Conservation (phyloP, 2,888 invertebrate genomes). For the Lagria hirta region DNA sequence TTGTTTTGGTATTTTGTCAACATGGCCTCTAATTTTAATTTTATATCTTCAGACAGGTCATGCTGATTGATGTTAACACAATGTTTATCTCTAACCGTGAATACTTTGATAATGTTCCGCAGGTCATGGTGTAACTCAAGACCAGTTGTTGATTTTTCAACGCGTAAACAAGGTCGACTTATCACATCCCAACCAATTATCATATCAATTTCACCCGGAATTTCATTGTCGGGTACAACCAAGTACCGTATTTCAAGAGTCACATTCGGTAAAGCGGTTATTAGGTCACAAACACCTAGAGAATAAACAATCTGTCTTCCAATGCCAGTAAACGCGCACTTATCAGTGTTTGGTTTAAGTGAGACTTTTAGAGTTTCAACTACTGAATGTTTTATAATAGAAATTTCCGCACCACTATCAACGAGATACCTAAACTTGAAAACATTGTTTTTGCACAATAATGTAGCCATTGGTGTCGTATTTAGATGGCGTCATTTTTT, state of each 20-base stretch:
- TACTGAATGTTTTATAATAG: slow-evolving; percentile 25
- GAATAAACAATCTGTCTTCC: slow-evolving; percentile 24
- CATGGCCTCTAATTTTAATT: slow-evolving; percentile 10
- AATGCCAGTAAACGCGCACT: slow-evolving; percentile 22
- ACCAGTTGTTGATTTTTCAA: slow-evolving; percentile 8
- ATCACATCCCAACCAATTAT: slow-evolving; percentile 32
- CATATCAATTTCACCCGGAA: slow-evolving; percentile 21
- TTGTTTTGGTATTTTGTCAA: slow-evolving; percentile 15
- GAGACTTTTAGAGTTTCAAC: slow-evolving; percentile 15
- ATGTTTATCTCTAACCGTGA: background rate
- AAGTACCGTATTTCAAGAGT: slow-evolving; percentile 27
- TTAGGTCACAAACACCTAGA: slow-evolving; percentile 25
- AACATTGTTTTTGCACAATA: slow-evolving; percentile 22
- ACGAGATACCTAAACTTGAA: slow-evolving; percentile 26
- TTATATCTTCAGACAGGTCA: slow-evolving; percentile 7
- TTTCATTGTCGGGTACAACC: slow-evolving; percentile 22
- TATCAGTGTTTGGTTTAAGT: slow-evolving; percentile 13
- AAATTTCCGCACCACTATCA: slow-evolving; percentile 32
- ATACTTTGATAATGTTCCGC: slow-evolving; percentile 1
- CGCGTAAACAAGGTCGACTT: slow-evolving; percentile 9
- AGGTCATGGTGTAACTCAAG: slow-evolving; percentile 22
- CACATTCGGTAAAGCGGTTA: slow-evolving; percentile 21
- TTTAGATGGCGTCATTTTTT: slow-evolving; percentile 22
- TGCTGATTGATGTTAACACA: slow-evolving; percentile 7
- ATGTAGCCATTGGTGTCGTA: slow-evolving; percentile 28